A percentile compares a stretch with the other conserved stretches of the same genome.
phyloP scores from a whole-genome alignment of 2,888 invertebrate genomes.

The Platypus cylindrus region DNA sequence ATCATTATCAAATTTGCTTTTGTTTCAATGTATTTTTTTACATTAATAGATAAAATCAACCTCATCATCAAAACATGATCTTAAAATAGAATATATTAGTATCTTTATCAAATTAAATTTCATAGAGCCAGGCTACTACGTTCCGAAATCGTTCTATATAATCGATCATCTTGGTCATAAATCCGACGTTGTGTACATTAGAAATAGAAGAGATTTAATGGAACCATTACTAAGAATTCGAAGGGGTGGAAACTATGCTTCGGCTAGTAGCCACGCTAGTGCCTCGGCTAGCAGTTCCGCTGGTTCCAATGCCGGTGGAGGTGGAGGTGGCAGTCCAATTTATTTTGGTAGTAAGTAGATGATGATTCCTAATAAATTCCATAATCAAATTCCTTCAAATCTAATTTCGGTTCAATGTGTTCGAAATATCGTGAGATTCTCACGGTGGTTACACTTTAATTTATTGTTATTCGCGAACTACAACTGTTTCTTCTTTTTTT shows the following conservation, averaged over 20 bases:
- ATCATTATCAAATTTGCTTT: too few relatives aligned
- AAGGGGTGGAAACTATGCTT: slow-evolving; percentile 16
- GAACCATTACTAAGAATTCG: slow-evolving; percentile 17
- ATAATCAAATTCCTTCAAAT: too few relatives aligned
- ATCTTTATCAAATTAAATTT: slow-evolving; percentile 1
- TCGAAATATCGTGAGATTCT: background rate
- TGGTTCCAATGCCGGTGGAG: slow-evolving; percentile 5
- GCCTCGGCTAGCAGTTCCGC: slow-evolving; percentile 3
- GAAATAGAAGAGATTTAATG: slow-evolving; percentile 22
- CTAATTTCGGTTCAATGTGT: background rate
- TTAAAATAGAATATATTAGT: too few relatives aligned
- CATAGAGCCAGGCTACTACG: slow-evolving; percentile 43
- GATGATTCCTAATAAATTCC: background rate
- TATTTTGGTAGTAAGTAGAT: slow-evolving; percentile 12
- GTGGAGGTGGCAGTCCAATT: slow-evolving; percentile 2
- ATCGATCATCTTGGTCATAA: slow-evolving; percentile 44
- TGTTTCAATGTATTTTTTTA: too few relatives aligned
- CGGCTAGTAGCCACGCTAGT: slow-evolving; percentile 14
- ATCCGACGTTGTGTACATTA: slow-evolving; percentile 30
- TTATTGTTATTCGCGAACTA: too few relatives aligned
- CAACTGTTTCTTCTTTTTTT: background rate
- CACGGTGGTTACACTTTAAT: too few relatives aligned
- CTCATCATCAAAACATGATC: too few relatives aligned
- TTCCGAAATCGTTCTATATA: slow-evolving; percentile 46
- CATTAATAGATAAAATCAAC: too few relatives aligned